phyloP scores from a whole-genome alignment of 2,113 vertebrate genomes.

The Gadus chalcogrammus region DNA sequence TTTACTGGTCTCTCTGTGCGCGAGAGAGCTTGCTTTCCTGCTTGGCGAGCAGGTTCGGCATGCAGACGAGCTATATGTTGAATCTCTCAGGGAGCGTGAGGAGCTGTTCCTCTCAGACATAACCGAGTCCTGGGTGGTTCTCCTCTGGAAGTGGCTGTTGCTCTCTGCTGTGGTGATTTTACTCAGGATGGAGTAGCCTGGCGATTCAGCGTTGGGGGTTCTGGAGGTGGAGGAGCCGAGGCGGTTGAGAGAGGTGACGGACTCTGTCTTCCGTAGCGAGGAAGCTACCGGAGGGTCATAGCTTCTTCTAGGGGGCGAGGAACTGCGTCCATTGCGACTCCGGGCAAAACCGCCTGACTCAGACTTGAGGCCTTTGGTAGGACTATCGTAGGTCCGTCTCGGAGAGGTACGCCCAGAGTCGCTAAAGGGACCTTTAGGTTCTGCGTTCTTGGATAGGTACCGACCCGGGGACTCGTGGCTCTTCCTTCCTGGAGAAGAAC shows the following conservation, averaged over 20 bases:
- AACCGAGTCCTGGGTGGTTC: slow-evolving; percentile 36
- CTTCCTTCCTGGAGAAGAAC: slow-evolving; percentile 50
- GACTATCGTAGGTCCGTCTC: slow-evolving; percentile 44
- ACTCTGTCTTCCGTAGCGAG: slow-evolving; percentile 36
- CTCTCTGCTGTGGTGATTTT: slow-evolving; percentile 50
- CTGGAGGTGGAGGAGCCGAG: slow-evolving; percentile 43
- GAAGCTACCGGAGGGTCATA: slow-evolving; percentile 37
- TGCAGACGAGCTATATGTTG: slow-evolving; percentile 50
- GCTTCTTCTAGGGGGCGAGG: slow-evolving; percentile 37
- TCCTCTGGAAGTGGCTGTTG: slow-evolving; percentile 31
- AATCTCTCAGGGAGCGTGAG: slow-evolving; percentile 43
- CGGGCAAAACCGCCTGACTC: slow-evolving; percentile 35
- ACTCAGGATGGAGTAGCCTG: slow-evolving; percentile 55
- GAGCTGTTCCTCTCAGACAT: slow-evolving; percentile 42
- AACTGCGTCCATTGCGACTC: slow-evolving; percentile 29
- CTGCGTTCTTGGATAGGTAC: slow-evolving; percentile 43
- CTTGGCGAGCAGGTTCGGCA: slow-evolving; percentile 61
- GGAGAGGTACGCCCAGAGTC: slow-evolving; percentile 46
- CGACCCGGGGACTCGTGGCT: slow-evolving; percentile 36
- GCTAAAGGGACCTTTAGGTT: slow-evolving; percentile 27
- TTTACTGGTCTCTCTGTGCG: slow-evolving; percentile 30
- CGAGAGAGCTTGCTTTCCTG: slow-evolving; percentile 8
- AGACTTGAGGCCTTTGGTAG: slow-evolving; percentile 54
- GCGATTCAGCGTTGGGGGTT: slow-evolving; percentile 32
- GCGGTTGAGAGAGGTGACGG: slow-evolving; percentile 26